Evolutionary conservation across 2,888 invertebrate genomes (phyloP).

Genomic region (Ethmia dodecea): DNA sequence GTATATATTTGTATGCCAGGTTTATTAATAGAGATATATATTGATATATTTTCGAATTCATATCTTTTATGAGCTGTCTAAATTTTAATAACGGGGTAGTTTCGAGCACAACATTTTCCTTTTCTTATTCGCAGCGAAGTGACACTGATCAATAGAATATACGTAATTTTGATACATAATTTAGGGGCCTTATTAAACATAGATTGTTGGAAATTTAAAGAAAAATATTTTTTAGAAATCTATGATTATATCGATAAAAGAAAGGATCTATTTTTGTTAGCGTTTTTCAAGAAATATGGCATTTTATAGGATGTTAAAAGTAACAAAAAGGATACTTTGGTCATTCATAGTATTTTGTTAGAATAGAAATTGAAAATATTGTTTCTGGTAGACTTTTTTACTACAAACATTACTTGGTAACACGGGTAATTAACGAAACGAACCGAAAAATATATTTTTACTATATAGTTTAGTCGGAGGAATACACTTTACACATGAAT

Average conservation of each 20-base stretch:
- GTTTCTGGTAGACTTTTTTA: too few species aligned
- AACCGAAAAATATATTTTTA: too few species aligned
- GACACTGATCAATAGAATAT: slow-evolving; percentile 50
- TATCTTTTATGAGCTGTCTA: background rate
- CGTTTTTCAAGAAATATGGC: slow-evolving; percentile 52
- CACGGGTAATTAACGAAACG: too few species aligned
- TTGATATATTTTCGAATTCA: background rate
- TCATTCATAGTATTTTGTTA: too few species aligned
- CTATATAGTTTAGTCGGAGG: too few species aligned
- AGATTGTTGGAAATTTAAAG: slow-evolving; percentile 40
- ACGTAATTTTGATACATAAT: slow-evolving; percentile 67
- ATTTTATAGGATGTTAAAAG: slow-evolving; percentile 44
- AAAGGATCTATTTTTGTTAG: slow-evolving; percentile 73
- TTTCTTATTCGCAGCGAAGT: slow-evolving; percentile 35
- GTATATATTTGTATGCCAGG: background rate
- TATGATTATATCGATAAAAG: slow-evolving; percentile 53
- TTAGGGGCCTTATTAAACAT: slow-evolving; percentile 61
- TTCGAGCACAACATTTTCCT: slow-evolving; percentile 2
- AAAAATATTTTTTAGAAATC: slow-evolving; percentile 54
- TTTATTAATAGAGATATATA: too few species aligned
- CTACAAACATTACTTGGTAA: too few species aligned
- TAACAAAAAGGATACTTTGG: too few species aligned
- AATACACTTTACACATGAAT: too few species aligned
- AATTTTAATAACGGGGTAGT: too few species aligned
- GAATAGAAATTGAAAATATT: too few species aligned